Base-by-base conservation (phyloP, 1,140 invertebrate genomes). In the Camponotus pennsylvanicus region DNA sequence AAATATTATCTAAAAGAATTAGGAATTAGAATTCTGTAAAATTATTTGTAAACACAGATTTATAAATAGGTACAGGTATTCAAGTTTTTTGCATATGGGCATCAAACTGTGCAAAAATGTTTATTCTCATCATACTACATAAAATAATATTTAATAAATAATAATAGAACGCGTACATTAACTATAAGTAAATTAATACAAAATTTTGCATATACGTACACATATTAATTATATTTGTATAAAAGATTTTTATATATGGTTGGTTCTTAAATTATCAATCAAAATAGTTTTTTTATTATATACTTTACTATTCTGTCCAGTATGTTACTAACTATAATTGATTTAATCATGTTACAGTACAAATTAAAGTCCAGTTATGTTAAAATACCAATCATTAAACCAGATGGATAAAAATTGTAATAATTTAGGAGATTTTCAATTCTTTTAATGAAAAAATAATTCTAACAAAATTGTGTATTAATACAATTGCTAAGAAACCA, bases 381-480 rank as follows among this genome's bases (percentile, higher is more conserved):
- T 27, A 27, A 27, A 27, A 27, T 27, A 63, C 11, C 1, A 15
- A n/a, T 21, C 45, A 67, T 67, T 66, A 67, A 67, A 21, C n/a
- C n/a, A 67, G 21, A 18, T 67, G 52, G 13, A 55, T 15, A 9
- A 40, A 79, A 69, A 18, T 37, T 45, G 8, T 18, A 2, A 79
- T 57, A 18, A 27, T 45, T 42, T 21, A 34, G 32, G 27, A 7
- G 75, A 70, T 45, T 13, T 45, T 5, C 15, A 52, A 6, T 4
- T 78, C 55, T 32, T 32, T 8, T 70, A 0, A 52, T 52, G 13
- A 15, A 52, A 52, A 6, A 34, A 9, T 9, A 77, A 52, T 40
- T 77, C 52, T 78, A 75, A 49, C 40, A n/a, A 34, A 89, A 84
- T 55, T 78, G 52, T 78, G 52, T 71, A 86, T 75, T 52, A 70